These are phyloP conservation scores for Verasper variegatus DNA, from an alignment of 2,113 vertebrate species.

Conservation along the genomic window DNA sequence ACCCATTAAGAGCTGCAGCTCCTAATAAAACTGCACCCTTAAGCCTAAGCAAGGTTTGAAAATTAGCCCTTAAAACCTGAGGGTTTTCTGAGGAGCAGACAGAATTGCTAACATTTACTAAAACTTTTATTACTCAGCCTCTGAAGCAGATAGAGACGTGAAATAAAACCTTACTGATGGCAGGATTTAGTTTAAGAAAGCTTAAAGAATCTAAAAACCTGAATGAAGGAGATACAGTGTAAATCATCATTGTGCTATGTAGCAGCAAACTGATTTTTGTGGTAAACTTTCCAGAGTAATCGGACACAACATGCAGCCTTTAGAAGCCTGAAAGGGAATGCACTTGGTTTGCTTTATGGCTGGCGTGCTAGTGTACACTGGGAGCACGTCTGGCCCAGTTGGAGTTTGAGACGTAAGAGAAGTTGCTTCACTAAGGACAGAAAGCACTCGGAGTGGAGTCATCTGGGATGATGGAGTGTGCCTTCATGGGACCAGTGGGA, in stretches of 20 bases:
- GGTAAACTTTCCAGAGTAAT: too few species aligned
- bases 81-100: too few species aligned
- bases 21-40: too few species aligned
- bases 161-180: too few species aligned
- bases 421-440: conserved; percentile 40
- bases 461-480: conserved; percentile 61
- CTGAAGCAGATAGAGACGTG: too few species aligned
- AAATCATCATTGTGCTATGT: background rate
- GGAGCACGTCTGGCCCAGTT: conserved; percentile 26
- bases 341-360: conserved; percentile 2
- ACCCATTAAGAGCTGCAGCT: too few species aligned
- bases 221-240: background rate
- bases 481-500: conserved; percentile 67
- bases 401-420: conserved; percentile 38
- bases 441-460: conserved; percentile 55
- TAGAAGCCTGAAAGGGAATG: background rate
- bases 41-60: too few species aligned
- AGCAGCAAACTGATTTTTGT: background rate
- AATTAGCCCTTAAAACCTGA: too few species aligned
- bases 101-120: too few species aligned
- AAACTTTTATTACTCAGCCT: too few species aligned
- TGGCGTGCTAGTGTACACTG: background rate
- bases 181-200: too few species aligned
- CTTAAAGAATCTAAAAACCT: too few species aligned
- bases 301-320: conserved; percentile 3